Conservation (phyloP, 2,797 vertebrate genomes). For the Salarias fasciatus region DNA sequence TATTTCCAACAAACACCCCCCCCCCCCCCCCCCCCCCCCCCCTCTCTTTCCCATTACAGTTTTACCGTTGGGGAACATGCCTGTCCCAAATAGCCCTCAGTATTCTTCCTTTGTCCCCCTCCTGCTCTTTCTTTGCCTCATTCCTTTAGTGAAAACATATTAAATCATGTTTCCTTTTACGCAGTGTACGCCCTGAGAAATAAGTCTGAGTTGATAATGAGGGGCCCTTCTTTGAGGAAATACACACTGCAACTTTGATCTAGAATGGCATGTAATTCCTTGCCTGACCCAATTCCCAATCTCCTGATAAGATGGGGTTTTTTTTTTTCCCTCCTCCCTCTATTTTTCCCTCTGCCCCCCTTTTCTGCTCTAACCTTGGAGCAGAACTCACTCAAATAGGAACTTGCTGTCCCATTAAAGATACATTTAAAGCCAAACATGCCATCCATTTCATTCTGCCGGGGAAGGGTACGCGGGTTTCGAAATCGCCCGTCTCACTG, state of each 20-base stretch:
- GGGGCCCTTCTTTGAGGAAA: constrained; percentile 72
- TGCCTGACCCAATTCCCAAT: constrained; percentile 80
- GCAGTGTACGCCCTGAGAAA: constrained; percentile 59
- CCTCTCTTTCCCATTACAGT: constrained; percentile 60
- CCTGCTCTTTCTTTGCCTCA: constrained; percentile 24
- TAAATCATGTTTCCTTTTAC: constrained; percentile 74
- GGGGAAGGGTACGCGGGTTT: constrained; percentile 42
- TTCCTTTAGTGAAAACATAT: constrained; percentile 70
- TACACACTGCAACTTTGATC: constrained; percentile 76
- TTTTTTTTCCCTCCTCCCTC: background rate
- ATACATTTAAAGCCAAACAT: constrained; percentile 74
- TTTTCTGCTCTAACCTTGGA: constrained; percentile 57
- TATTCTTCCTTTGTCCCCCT: constrained; percentile 41
- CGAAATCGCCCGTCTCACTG: constrained; percentile 38
- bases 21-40: constrained; percentile 25
- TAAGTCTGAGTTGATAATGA: constrained; percentile 72
- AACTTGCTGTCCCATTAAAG: constrained; percentile 74
- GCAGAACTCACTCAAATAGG: constrained; percentile 67
- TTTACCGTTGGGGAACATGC: constrained; percentile 62
- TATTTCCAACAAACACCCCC: constrained; percentile 39
- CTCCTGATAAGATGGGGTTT: constrained; percentile 72
- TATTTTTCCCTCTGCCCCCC: constrained; percentile 8
- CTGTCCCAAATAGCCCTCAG: constrained; percentile 68
- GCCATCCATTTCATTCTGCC: constrained; percentile 70
- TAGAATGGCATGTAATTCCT: constrained; percentile 80